A percentile compares a stretch with the other conserved stretches of the same genome.
Evolutionary conservation across 2,113 vertebrate genomes (phyloP).

Genomic region (Eptesicus fuscus): DNA sequence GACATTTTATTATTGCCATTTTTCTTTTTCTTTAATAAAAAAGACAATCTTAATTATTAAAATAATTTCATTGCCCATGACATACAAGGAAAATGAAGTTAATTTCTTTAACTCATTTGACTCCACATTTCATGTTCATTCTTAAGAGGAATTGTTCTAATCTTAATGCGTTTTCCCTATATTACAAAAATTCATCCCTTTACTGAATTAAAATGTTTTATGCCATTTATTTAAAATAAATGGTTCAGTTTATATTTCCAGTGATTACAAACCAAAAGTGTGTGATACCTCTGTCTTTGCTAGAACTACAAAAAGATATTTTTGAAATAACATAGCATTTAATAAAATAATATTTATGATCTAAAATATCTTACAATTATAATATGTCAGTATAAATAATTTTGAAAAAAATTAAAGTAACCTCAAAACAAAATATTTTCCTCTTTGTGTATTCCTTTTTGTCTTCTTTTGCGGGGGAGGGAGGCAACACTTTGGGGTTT

Average conservation of each 20-base stretch:
- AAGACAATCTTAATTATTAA: not conserved
- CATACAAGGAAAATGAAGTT: not conserved
- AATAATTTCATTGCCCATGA: not conserved
- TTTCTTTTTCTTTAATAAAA: not conserved
- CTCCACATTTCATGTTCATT: not conserved
- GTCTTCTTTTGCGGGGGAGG: not conserved
- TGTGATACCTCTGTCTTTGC: not conserved
- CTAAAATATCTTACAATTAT: not conserved
- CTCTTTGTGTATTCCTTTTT: not conserved
- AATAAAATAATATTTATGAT: not conserved
- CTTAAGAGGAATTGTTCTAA: not conserved
- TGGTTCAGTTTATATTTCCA: not conserved
- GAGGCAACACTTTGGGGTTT: not conserved
- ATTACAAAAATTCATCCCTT: not conserved
- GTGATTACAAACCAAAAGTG: not conserved
- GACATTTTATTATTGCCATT: not conserved
- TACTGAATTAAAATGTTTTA: not conserved
- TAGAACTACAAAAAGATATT: not conserved
- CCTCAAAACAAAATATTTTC: not conserved
- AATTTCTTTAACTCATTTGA: slow-evolving; percentile 23
- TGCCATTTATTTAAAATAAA: not conserved
- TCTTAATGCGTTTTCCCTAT: not conserved
- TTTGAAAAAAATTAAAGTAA: not conserved
- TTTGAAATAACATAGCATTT: slow-evolving; percentile 1
- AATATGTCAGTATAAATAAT: not conserved